Evolutionary conservation across 30 jellyfish, hydroid and myxozoan genomes (phyloP).

Genomic region (Aurelia aurita): DNA sequence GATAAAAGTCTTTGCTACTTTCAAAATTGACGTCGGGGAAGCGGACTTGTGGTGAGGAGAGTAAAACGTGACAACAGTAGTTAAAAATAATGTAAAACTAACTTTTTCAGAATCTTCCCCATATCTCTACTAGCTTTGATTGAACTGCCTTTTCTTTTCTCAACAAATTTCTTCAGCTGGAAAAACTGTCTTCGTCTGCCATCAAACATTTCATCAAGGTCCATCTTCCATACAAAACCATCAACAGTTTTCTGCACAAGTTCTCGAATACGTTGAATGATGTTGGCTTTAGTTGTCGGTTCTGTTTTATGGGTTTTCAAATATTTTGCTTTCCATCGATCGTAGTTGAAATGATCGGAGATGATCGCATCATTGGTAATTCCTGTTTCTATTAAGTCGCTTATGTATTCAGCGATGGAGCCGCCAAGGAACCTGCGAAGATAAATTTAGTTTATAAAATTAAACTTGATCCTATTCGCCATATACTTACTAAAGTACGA

Average conservation of each 20-base stretch:
- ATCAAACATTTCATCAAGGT: constrained; percentile 27
- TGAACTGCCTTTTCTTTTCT: constrained; percentile 3
- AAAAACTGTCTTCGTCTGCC: constrained; percentile 59
- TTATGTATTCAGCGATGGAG: constrained; percentile 60
- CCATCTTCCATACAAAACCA: constrained; percentile 40
- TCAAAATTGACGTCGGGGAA: too few relatives aligned
- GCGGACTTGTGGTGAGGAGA: too few relatives aligned
- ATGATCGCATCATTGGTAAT: constrained; percentile 22
- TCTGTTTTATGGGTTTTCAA: background rate
- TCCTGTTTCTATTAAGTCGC: constrained; percentile 55
- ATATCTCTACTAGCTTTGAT: background rate
- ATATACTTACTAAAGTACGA: too few relatives aligned
- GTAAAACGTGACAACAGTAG: too few relatives aligned
- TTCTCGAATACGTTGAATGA: constrained; percentile 6
- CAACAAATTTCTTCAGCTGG: constrained; percentile 67
- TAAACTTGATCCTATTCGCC: too few relatives aligned
- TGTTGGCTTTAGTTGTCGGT: constrained; percentile 39
- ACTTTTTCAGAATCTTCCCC: constrained; percentile 24
- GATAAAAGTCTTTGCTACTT: too few relatives aligned
- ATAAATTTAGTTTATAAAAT: too few relatives aligned
- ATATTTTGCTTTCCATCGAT: constrained; percentile 63
- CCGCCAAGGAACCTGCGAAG: constrained; percentile 75
- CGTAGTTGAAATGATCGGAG: constrained; percentile 53
- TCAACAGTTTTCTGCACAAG: background rate
- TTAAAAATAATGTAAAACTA: too few relatives aligned